These are phyloP conservation scores for Catharus minimus DNA, from an alignment of 2,113 vertebrate species.

Conservation along the genomic window DNA sequence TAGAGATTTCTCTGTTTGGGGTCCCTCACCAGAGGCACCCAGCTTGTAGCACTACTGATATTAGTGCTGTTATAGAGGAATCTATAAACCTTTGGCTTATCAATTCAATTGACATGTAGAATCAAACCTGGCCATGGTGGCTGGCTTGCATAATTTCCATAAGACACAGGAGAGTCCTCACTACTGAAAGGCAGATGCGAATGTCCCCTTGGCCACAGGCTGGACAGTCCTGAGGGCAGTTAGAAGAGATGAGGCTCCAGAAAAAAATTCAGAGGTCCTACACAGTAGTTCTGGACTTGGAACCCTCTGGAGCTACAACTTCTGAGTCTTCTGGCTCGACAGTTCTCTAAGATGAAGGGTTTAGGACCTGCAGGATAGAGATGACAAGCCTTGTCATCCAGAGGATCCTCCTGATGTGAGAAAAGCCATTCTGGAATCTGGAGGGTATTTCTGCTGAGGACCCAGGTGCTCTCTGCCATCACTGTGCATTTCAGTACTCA, in stretches of 20 bases:
- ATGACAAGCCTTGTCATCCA: neutral
- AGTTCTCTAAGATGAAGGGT: neutral
- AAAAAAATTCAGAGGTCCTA: neutral
- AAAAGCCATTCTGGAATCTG: neutral
- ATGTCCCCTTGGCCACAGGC: neutral
- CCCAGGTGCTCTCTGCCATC: neutral
- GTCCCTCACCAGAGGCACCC: neutral
- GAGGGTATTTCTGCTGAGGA: neutral
- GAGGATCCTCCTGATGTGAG: neutral
- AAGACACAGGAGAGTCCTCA: neutral
- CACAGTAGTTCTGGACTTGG: neutral
- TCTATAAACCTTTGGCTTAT: neutral
- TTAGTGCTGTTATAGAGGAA: neutral
- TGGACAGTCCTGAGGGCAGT: neutral
- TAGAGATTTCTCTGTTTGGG: rapidly evolving
- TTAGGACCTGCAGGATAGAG: neutral
- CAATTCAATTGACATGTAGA: rapidly evolving
- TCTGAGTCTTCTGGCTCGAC: neutral
- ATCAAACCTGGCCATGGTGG: neutral
- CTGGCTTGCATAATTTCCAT: neutral
- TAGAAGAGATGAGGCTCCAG: neutral
- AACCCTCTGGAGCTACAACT: neutral
- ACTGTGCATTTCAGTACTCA: neutral
- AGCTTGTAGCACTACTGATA: neutral
- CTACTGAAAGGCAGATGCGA: neutral